phyloP scores from a whole-genome alignment of 2,797 vertebrate species.

The Pyrocephalus nanus region DNA sequence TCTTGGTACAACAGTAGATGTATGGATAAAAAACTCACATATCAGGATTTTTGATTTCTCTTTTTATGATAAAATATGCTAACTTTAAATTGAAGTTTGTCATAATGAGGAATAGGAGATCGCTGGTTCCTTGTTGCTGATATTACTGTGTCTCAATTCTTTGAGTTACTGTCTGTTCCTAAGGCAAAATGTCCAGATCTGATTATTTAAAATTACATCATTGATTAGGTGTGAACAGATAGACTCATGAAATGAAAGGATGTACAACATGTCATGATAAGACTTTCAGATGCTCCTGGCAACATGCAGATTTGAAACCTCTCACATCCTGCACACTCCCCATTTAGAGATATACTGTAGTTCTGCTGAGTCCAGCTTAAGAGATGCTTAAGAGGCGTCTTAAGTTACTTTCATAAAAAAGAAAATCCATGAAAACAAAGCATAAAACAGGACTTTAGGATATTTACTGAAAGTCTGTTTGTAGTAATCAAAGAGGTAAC shows the following conservation, averaged over 20 bases:
- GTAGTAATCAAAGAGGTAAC: not conserved
- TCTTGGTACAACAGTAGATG: not conserved
- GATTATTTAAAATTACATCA: slow-evolving; percentile 18
- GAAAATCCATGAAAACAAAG: not conserved
- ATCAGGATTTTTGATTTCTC: not conserved
- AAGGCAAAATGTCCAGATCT: not conserved
- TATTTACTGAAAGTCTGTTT: not conserved
- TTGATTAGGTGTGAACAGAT: not conserved
- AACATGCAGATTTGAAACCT: not conserved
- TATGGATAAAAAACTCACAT: not conserved
- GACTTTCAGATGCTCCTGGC: not conserved
- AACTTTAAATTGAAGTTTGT: not conserved
- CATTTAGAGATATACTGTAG: not conserved
- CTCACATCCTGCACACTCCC: fast-evolving
- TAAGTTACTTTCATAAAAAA: not conserved
- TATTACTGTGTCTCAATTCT: not conserved
- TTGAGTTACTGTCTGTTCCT: not conserved
- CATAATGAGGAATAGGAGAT: not conserved
- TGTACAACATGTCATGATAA: not conserved
- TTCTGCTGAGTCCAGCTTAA: not conserved
- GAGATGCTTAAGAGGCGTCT: not conserved
- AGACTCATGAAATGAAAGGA: not conserved
- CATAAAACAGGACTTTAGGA: not conserved
- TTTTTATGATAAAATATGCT: not conserved
- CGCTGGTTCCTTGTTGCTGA: not conserved